These are phyloP conservation scores for Lacerta bilineata DNA, from an alignment of 2,797 vertebrate genomes.

Conservation along the genomic window DNA sequence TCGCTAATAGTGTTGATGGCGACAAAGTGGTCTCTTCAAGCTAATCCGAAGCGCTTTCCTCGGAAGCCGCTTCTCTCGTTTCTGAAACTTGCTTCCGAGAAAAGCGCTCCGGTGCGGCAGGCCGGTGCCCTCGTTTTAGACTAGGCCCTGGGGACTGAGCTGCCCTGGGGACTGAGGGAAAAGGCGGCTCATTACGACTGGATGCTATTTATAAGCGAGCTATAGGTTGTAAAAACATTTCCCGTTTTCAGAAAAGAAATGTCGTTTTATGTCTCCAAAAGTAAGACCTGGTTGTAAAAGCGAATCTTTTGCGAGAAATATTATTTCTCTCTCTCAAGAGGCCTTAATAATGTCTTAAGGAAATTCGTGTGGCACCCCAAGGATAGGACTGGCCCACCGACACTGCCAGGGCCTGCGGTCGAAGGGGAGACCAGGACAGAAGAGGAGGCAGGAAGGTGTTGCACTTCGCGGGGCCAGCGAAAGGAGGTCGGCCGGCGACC, in stretches of 20 bases:
- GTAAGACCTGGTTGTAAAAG: background rate
- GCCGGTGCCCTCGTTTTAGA: background rate
- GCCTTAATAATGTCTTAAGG: background rate
- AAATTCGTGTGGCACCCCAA: background rate
- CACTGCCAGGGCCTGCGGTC: background rate
- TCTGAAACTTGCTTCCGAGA: background rate
- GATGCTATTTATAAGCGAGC: too few species aligned
- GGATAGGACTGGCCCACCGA: background rate
- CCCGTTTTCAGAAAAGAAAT: background rate
- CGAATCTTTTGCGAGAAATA: background rate
- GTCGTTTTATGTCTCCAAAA: background rate
- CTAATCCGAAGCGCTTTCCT: background rate
- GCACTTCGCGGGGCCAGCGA: too few species aligned
- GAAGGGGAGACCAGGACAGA: too few species aligned
- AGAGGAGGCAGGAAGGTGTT: too few species aligned
- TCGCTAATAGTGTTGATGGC: too few species aligned
- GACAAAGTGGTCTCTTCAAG: background rate
- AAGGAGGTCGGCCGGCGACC: background rate
- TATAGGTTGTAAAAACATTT: background rate
- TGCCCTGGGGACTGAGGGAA: background rate
- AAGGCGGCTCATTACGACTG: too few species aligned
- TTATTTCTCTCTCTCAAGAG: background rate
- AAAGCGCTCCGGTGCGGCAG: rapidly evolving
- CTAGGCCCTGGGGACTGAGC: too few species aligned
- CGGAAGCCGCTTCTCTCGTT: background rate